Evolutionary conservation across 2,888 invertebrate species (phyloP).

Genomic region (Nineta flava): DNA sequence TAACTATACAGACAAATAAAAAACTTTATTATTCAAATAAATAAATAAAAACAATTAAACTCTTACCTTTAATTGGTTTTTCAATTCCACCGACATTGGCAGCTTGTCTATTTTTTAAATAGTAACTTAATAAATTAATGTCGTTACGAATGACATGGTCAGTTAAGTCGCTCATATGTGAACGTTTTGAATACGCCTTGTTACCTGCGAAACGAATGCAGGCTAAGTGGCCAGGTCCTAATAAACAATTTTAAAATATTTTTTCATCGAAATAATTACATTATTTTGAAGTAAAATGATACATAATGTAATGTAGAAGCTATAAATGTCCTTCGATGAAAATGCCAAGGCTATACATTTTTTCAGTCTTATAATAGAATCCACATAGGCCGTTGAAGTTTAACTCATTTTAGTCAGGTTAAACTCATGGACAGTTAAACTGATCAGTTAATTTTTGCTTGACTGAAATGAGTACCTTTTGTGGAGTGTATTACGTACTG

Average conservation of each 20-base stretch:
- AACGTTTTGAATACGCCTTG: constrained; percentile 59
- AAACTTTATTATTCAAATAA: not conserved
- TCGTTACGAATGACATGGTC: constrained; percentile 60
- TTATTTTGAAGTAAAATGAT: constrained; percentile 4
- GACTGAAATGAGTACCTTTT: too few species aligned
- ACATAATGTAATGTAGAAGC: too few species aligned
- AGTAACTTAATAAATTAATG: constrained; percentile 75
- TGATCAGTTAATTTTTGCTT: too few species aligned
- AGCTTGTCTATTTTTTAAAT: constrained; percentile 63
- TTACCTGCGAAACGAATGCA: constrained; percentile 73
- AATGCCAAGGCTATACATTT: too few species aligned
- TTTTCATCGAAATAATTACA: constrained; percentile 8
- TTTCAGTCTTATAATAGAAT: too few species aligned
- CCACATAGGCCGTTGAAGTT: too few species aligned
- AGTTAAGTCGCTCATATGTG: constrained; percentile 41
- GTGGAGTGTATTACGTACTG: too few species aligned
- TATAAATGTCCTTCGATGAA: too few species aligned
- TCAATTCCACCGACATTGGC: constrained; percentile 41
- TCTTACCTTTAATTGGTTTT: constrained; percentile 5
- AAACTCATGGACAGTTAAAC: too few species aligned
- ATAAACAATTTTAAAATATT: constrained; percentile 1
- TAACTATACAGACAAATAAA: not conserved
- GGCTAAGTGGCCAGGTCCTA: constrained; percentile 70
- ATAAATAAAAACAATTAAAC: not conserved
- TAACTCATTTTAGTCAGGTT: too few species aligned